phyloP scores from a whole-genome alignment of 2,888 invertebrate genomes.

The Rhingia rostrata region DNA sequence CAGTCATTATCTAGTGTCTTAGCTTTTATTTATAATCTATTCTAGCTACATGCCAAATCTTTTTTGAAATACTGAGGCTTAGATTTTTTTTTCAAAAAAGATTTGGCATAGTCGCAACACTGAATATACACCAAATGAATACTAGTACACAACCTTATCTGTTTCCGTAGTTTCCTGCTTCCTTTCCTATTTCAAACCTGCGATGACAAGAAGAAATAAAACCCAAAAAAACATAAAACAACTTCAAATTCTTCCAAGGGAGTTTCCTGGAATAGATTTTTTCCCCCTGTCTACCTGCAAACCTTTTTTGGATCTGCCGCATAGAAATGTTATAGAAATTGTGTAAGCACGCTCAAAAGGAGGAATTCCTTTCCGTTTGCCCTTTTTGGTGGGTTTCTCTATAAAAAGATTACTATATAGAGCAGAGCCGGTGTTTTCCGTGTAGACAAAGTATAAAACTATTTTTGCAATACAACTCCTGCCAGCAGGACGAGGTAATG shows the following conservation, averaged over 20 bases:
- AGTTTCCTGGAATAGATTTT: constrained; percentile 54
- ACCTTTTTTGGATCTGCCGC: constrained; percentile 15
- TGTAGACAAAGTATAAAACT: constrained; percentile 49
- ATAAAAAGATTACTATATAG: constrained; percentile 52
- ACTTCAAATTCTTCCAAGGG: constrained; percentile 48
- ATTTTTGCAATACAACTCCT: constrained; percentile 68
- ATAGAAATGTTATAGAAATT: constrained; percentile 37
- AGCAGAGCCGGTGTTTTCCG: constrained; percentile 3
- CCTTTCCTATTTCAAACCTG: background rate
- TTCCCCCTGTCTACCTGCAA: constrained; percentile 18
- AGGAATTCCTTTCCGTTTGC: constrained; percentile 38
- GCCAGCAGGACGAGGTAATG: constrained; percentile 46
- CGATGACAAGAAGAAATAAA: background rate
- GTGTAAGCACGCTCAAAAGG: background rate
- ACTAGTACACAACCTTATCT: constrained; percentile 63
- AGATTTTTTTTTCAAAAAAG: too few relatives aligned
- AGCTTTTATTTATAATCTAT: constrained; percentile 39
- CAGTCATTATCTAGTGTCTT: constrained; percentile 51
- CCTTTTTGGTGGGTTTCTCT: constrained; percentile 29
- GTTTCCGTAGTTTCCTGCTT: constrained; percentile 65
- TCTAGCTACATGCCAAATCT: constrained; percentile 58
- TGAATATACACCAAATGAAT: constrained; percentile 36
- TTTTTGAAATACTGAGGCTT: too few relatives aligned
- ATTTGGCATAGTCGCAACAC: constrained; percentile 53
- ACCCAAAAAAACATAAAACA: constrained; percentile 25